A percentile compares a stretch with the other conserved stretches of the same genome.
These are phyloP conservation scores for Equus przewalskii DNA, from an alignment of 2,113 vertebrate species.

Conservation along the genomic window DNA sequence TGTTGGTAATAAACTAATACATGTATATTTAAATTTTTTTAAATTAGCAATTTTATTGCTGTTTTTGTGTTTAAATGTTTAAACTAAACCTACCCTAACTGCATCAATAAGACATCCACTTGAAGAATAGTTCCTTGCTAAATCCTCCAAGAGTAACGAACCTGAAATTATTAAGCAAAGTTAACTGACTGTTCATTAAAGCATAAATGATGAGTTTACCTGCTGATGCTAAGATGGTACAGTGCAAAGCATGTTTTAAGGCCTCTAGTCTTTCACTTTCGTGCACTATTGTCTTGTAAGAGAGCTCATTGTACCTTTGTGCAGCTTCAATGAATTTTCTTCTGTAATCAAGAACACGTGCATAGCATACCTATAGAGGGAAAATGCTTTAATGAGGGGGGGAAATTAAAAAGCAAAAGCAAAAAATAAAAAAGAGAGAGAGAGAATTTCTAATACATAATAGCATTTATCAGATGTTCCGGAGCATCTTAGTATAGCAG, in stretches of 20 bases:
- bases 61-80: conserved; percentile 47
- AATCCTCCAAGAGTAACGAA: background rate
- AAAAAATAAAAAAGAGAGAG: background rate
- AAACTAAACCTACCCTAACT: background rate
- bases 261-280: conserved; percentile 97
- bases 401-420: background rate
- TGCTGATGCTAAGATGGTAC: conserved; percentile 98
- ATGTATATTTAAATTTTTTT: background rate
- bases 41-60: conserved; percentile 36
- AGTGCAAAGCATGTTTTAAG: conserved; percentile 97
- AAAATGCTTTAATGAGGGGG: conserved; percentile 4
- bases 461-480: conserved; percentile 13
- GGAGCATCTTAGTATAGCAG: background rate
- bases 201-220: conserved; percentile 86
- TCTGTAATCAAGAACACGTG: conserved; percentile 97
- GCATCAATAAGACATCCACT: background rate
- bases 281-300: conserved; percentile 98
- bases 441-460: background rate
- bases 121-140: conserved; percentile 8
- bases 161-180: conserved; percentile 37
- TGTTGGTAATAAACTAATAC: background rate
- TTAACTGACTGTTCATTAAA: background rate
- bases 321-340: conserved; percentile 99
- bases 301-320: conserved; percentile 98
- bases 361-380: conserved; percentile 94